Conservation (phyloP, 2,113 vertebrate species). For the Propithecus coquereli region DNA sequence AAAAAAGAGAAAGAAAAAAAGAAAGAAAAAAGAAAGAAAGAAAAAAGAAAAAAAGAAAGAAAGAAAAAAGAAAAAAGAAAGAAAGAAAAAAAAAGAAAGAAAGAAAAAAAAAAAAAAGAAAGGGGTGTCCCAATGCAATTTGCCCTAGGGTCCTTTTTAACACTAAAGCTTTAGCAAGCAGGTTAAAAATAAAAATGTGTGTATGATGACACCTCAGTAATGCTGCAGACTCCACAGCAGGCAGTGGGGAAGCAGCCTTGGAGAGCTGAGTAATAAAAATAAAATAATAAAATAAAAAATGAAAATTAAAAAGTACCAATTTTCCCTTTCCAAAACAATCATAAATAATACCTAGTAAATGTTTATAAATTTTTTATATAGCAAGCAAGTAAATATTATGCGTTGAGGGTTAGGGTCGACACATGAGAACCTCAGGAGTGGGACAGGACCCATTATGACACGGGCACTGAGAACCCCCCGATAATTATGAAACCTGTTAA, state of each 20-base stretch:
- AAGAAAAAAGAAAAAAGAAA: too few relatives aligned
- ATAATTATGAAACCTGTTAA: background rate
- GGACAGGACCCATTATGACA: too few relatives aligned
- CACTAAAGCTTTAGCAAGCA: background rate
- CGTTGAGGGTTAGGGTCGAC: too few relatives aligned
- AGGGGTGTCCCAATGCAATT: background rate
- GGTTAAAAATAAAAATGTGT: background rate
- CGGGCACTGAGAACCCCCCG: too few relatives aligned
- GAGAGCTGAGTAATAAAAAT: background rate
- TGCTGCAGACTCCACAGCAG: too few relatives aligned
- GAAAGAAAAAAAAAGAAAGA: background rate
- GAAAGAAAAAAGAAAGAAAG: background rate
- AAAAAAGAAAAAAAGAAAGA: background rate
- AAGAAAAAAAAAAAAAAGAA: background rate
- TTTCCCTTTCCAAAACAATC: background rate
- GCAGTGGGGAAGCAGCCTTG: too few relatives aligned
- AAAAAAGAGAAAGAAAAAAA: background rate
- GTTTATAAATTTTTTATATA: background rate
- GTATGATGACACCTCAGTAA: too few relatives aligned
- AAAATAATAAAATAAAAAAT: background rate
- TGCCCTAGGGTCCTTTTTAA: background rate
- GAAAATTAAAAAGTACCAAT: background rate
- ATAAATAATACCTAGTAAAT: background rate
- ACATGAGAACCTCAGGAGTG: too few relatives aligned
- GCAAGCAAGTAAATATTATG: background rate